phyloP scores from a whole-genome alignment of 2,888 invertebrate genomes.

The Meganola albula region DNA sequence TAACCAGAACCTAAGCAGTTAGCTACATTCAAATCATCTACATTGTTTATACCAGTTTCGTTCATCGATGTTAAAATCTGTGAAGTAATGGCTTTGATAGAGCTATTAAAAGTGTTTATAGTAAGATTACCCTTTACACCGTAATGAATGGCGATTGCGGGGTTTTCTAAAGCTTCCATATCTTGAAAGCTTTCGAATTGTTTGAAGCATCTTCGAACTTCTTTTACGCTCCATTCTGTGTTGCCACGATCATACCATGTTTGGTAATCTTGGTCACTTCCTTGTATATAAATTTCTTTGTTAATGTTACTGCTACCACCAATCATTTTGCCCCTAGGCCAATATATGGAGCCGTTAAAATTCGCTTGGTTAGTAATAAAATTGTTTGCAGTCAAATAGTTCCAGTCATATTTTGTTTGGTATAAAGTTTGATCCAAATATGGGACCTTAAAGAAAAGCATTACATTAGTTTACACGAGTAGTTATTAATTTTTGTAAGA shows the following conservation, averaged over 20 bases:
- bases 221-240: conserved; percentile 70
- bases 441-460: too few species aligned
- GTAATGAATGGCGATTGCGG: conserved; percentile 36
- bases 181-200: conserved; percentile 66
- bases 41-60: conserved; percentile 56
- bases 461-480: too few species aligned
- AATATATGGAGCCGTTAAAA: conserved; percentile 40
- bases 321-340: conserved; percentile 80
- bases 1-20: conserved; percentile 63
- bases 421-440: too few species aligned
- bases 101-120: conserved; percentile 60
- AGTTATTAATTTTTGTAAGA: too few species aligned
- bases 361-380: conserved; percentile 82
- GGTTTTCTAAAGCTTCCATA: conserved; percentile 27
- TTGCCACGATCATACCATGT: conserved; percentile 76
- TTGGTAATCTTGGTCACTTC: conserved; percentile 66
- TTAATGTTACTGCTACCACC: conserved; percentile 77
- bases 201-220: conserved; percentile 61
- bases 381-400: conserved; percentile 87
- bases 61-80: conserved; percentile 51
- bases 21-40: conserved; percentile 55
- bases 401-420: conserved; percentile 87
- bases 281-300: conserved; percentile 75
- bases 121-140: conserved; percentile 61
- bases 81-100: conserved; percentile 42